phyloP scores from a whole-genome alignment of 2,797 vertebrate genomes.

The Phylloscopus collybita region DNA sequence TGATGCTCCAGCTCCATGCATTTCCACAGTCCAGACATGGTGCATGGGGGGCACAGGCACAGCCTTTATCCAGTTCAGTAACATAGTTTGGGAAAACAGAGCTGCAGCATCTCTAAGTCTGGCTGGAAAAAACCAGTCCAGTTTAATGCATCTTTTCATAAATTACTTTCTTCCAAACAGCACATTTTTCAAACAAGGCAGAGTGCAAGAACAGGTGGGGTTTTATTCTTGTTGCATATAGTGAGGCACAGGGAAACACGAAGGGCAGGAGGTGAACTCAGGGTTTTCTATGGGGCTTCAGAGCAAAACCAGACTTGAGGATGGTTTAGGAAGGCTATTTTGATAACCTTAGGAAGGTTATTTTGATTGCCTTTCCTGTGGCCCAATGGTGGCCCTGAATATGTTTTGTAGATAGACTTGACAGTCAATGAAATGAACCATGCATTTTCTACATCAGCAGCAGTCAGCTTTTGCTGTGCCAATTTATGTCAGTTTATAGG shows the following conservation, averaged over 20 bases:
- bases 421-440: background rate
- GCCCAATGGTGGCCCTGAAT: background rate
- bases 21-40: fast-evolving
- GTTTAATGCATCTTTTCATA: background rate
- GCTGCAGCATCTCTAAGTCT: background rate
- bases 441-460: background rate
- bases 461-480: background rate
- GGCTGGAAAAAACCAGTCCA: background rate
- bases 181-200: background rate
- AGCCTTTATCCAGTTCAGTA: background rate
- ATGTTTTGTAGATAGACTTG: background rate
- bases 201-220: background rate
- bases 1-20: background rate
- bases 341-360: background rate
- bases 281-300: background rate
- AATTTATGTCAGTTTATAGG: conserved; percentile 6
- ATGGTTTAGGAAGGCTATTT: background rate
- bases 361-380: background rate
- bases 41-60: fast-evolving
- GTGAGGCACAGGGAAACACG: fast-evolving
- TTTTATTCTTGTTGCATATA: background rate
- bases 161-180: background rate
- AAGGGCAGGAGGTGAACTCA: background rate
- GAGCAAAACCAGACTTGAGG: background rate
- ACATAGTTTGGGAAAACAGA: background rate